Conservation (phyloP, 2,888 invertebrate species). For the Pristionchus fissidentatus region DNA sequence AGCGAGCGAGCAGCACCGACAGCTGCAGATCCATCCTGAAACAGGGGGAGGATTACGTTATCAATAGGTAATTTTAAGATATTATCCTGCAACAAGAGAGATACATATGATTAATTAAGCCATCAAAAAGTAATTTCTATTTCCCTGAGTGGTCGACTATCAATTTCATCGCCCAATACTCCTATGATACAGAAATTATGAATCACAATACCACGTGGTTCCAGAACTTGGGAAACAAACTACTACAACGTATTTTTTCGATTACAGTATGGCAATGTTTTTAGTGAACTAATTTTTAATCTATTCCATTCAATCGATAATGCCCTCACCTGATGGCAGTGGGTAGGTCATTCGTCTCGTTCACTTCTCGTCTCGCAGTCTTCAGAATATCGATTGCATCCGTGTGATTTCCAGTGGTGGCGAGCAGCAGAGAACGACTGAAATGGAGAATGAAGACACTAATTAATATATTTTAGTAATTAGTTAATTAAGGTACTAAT, state of each 20-base stretch:
- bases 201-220: no score
- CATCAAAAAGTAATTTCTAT: neutral
- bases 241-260: no score
- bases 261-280: no score
- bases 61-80: neutral
- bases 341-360: neutral
- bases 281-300: no score
- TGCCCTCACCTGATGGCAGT: neutral
- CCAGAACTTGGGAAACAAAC: no score
- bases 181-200: no score
- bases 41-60: no score
- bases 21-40: slow-evolving; percentile 41
- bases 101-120: no score
- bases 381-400: neutral
- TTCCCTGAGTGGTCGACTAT: neutral
- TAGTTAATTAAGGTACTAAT: no score
- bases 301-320: no score
- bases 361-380: neutral
- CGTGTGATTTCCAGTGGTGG: slow-evolving; percentile 22
- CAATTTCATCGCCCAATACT: neutral
- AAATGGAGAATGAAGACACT: neutral
- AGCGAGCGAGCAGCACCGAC: slow-evolving; percentile 27
- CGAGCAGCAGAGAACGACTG: slow-evolving; percentile 25
- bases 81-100: neutral
- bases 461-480: neutral